Evolutionary conservation across 2,888 invertebrate genomes (phyloP).

Genomic region (Prionchulus punctatus): DNA sequence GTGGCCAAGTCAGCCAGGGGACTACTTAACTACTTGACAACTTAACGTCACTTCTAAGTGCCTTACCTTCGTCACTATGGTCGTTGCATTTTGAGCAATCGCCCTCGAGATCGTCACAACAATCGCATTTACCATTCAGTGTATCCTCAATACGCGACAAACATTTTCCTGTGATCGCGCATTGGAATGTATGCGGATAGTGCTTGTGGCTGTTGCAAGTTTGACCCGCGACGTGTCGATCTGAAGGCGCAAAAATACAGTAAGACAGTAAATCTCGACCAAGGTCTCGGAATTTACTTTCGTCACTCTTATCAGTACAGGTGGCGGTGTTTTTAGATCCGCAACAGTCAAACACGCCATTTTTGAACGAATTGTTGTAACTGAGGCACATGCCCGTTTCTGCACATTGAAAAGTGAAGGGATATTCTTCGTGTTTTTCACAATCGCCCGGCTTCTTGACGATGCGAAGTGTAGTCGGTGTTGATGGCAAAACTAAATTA

Average conservation of each 20-base stretch:
- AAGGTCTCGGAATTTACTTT: not conserved
- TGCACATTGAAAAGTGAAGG: conserved; percentile 1
- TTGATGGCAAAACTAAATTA: too few species aligned
- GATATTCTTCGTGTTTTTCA: not conserved
- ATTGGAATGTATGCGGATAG: not conserved
- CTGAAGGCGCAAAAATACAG: too few species aligned
- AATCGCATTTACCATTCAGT: not conserved
- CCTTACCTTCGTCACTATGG: not conserved
- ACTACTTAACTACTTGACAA: too few species aligned
- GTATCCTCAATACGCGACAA: not conserved
- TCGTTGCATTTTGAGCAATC: not conserved
- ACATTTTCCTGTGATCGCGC: not conserved
- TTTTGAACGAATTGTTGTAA: not conserved
- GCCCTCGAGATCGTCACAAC: not conserved
- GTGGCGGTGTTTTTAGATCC: not conserved
- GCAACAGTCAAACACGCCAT: not conserved
- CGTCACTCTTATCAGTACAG: not conserved
- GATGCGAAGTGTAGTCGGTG: too few species aligned
- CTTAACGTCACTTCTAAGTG: too few species aligned
- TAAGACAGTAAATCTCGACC: too few species aligned
- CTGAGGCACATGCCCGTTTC: not conserved
- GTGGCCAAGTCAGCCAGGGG: too few species aligned
- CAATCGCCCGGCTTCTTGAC: conserved; percentile 1
- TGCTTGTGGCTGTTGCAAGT: not conserved
- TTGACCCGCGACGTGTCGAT: too few species aligned